A percentile compares a stretch with the other conserved stretches of the same genome.
phyloP scores from a whole-genome alignment of 1,140 invertebrate genomes.

The Neodiprion lecontei region DNA sequence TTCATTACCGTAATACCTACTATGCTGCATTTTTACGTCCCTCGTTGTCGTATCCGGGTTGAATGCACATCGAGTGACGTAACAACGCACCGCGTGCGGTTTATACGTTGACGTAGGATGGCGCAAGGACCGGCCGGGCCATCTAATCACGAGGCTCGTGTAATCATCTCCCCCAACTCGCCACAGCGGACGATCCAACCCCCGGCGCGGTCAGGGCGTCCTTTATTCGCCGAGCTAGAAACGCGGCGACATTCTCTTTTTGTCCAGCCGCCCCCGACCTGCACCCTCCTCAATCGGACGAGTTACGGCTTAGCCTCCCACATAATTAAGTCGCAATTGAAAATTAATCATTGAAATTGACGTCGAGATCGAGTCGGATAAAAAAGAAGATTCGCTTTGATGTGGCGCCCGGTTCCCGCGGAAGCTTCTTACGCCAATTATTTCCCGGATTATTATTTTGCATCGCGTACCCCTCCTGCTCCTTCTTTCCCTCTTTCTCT shows the following conservation, averaged over 20 bases:
- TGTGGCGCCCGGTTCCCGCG: slow-evolving; percentile 17
- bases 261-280: slow-evolving; percentile 1
- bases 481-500: background rate
- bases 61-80: background rate
- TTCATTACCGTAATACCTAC: slow-evolving; percentile 5
- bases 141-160: slow-evolving; percentile 31
- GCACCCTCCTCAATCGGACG: slow-evolving; percentile 1
- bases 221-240: background rate
- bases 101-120: background rate
- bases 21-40: background rate
- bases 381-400: slow-evolving; percentile 29
- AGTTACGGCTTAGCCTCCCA: slow-evolving; percentile 31
- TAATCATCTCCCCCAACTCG: background rate
- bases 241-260: slow-evolving; percentile 20
- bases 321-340: slow-evolving; percentile 56
- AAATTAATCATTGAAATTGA: slow-evolving; percentile 55
- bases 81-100: background rate
- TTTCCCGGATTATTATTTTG: slow-evolving; percentile 38
- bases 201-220: background rate
- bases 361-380: slow-evolving; percentile 1
- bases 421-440: slow-evolving; percentile 51
- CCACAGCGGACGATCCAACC: background rate
- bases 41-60: background rate
- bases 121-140: slow-evolving; percentile 12
- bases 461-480: background rate